These are phyloP conservation scores for Erethizon dorsatum DNA, from an alignment of 2,797 vertebrate genomes.

Conservation along the genomic window DNA sequence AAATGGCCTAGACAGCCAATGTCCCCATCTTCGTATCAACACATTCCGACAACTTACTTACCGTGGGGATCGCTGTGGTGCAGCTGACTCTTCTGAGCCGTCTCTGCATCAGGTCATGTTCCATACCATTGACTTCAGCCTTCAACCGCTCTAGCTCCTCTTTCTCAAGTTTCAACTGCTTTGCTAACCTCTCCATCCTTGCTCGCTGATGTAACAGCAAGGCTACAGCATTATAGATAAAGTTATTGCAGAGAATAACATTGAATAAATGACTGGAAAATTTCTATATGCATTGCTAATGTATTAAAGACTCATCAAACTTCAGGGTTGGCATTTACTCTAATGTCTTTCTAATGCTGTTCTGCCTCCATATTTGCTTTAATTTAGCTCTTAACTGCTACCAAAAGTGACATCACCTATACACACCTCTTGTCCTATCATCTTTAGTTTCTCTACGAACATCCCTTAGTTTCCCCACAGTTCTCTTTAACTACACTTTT, in stretches of 20 bases:
- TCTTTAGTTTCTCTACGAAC: neutral
- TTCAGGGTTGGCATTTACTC: conserved; percentile 42
- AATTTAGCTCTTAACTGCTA: conserved; percentile 61
- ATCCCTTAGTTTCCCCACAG: conserved; percentile 15
- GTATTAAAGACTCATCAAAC: conserved; percentile 73
- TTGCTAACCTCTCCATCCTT: conserved; percentile 98
- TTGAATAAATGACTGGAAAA: conserved; percentile 67
- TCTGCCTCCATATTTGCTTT: conserved; percentile 26
- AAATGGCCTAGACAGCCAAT: neutral
- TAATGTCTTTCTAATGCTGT: conserved; percentile 39
- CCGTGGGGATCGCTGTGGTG: conserved; percentile 95
- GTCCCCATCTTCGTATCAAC: neutral
- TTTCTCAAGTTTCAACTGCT: conserved; percentile 95
- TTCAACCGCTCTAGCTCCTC: conserved; percentile 97
- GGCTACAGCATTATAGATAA: conserved; percentile 90
- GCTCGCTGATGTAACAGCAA: conserved; percentile 98
- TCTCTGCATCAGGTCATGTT: conserved; percentile 98
- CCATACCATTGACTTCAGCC: conserved; percentile 97
- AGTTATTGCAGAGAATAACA: conserved; percentile 83
- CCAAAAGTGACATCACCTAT: conserved; percentile 40
- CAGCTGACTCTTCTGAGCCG: conserved; percentile 97
- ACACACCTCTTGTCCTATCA: conserved; percentile 22
- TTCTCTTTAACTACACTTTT: conserved; percentile 38
- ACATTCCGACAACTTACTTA: conserved; percentile 88
- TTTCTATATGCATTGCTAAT: conserved; percentile 71